Base-by-base conservation (phyloP, 2,797 vertebrate genomes). In the Hyperoplus immaculatus region DNA sequence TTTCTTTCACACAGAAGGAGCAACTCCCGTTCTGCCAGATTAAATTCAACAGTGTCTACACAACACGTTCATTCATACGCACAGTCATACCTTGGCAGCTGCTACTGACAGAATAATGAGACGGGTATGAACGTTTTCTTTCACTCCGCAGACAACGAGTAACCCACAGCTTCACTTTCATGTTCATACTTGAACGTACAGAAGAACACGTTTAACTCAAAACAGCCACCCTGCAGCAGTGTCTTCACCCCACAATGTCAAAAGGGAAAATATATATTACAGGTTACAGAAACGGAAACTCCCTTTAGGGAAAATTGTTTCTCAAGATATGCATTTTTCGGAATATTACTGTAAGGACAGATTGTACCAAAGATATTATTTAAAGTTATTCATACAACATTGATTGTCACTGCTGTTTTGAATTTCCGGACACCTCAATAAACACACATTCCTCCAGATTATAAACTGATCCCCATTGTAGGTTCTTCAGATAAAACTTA, bases 101-200 rank as follows among this genome's bases (percentile, higher is more conserved):
- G 67, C 62, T 29, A 62, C 16, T 82, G 76, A 86, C 74, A 86
- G 71, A 63, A 43, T 77, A 83, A 79, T 77, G 68, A 80, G 73
- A 15, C 78, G 39, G 68, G 41, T 62, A 73, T 61, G 68, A 81
- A 61, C 38, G 10, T 60, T 66, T 75, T 45, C 67, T 55, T 72
- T 78, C 46, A 59, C 53, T 80, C 46, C 55, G 80, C 69, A 70
- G 74, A 80, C 82, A 80, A 55, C 18, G 7, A 67, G 70, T 58
- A 68, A 73, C 59, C 68, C 38, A 42, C 69, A 66, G 80, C 60
- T 16, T 69, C 71, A 80, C 53, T 43, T 50, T 88, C 90, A 60
- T 85, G 88, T 86, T 83, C 64, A 29, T 38, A 88, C 88, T 85
- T 84, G 90, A 88, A 87, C 38, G 61, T 62, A 80, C 47, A 77